phyloP scores from a whole-genome alignment of 2,888 invertebrate genomes.

The Pammene aurita region DNA sequence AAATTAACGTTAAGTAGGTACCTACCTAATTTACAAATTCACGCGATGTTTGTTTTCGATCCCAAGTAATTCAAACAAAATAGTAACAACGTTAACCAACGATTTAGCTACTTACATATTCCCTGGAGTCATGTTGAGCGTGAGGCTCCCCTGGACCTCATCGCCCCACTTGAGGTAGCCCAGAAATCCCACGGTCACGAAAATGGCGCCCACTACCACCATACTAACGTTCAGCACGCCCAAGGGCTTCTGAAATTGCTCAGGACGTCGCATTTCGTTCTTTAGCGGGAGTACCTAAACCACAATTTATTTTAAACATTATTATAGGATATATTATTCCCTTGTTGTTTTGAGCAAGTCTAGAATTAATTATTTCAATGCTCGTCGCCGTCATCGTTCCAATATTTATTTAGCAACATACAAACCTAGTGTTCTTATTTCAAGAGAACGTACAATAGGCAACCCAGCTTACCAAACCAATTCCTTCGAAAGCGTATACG shows the following conservation, averaged over 20 bases:
- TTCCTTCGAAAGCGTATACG: constrained; percentile 98
- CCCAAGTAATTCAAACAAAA: too few relatives aligned
- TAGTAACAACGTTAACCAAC: neutral
- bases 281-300: constrained; percentile 94
- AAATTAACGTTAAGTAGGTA: too few relatives aligned
- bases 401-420: too few relatives aligned
- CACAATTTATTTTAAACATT: neutral
- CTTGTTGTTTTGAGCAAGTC: too few relatives aligned
- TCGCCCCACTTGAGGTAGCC: constrained; percentile 96
- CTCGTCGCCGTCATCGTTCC: too few relatives aligned
- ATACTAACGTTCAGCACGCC: constrained; percentile 97
- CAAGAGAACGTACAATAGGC: too few relatives aligned
- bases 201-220: constrained; percentile 89
- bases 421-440: too few relatives aligned
- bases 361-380: too few relatives aligned
- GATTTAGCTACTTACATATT: constrained; percentile 19
- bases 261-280: constrained; percentile 93
- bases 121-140: constrained; percentile 89
- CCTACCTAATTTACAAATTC: too few relatives aligned
- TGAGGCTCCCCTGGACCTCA: constrained; percentile 91
- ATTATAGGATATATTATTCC: too few relatives aligned
- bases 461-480: constrained; percentile 88
- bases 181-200: constrained; percentile 92
- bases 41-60: too few relatives aligned
- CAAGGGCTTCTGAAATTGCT: constrained; percentile 88